Evolutionary conservation across 1,140 invertebrate genomes (phyloP).

Genomic region (Bombus terrestris): DNA sequence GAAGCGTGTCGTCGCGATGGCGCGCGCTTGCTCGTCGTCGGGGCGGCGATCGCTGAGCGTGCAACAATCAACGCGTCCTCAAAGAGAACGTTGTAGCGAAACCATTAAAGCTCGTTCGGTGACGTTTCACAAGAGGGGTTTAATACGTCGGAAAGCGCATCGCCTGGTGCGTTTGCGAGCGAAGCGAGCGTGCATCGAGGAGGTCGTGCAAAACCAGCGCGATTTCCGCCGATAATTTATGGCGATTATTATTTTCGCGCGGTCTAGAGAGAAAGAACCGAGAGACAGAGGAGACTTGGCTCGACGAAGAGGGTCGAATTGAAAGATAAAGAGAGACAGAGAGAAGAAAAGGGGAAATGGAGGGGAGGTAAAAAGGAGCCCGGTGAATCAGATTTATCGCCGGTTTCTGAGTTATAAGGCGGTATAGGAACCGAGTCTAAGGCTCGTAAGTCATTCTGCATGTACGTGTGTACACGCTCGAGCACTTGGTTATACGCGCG

Average conservation of each 20-base stretch:
- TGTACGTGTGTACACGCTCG: slow-evolving; percentile 49
- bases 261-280: slow-evolving; percentile 23
- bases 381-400: slow-evolving; percentile 77
- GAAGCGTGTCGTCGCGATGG: slow-evolving; percentile 17
- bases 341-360: not conserved
- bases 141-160: slow-evolving; percentile 34
- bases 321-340: not conserved
- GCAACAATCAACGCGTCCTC: slow-evolving; percentile 58
- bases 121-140: slow-evolving; percentile 18
- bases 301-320: too few species aligned
- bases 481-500: slow-evolving; percentile 39
- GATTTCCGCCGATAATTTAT: slow-evolving; percentile 77
- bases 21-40: slow-evolving; percentile 8
- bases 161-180: slow-evolving; percentile 13
- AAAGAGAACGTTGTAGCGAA: slow-evolving; percentile 57
- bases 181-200: slow-evolving; percentile 7
- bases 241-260: slow-evolving; percentile 78
- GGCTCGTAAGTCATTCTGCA: slow-evolving; percentile 75
- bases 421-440: slow-evolving; percentile 69
- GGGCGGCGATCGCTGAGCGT: slow-evolving; percentile 2
- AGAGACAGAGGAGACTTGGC: not conserved
- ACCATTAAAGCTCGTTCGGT: slow-evolving; percentile 57
- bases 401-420: slow-evolving; percentile 73
- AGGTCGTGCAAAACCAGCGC: slow-evolving; percentile 64
- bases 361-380: slow-evolving; percentile 60